Evolutionary conservation across 1,140 invertebrate genomes (phyloP).

Genomic region (Brachionus plicatilis): DNA sequence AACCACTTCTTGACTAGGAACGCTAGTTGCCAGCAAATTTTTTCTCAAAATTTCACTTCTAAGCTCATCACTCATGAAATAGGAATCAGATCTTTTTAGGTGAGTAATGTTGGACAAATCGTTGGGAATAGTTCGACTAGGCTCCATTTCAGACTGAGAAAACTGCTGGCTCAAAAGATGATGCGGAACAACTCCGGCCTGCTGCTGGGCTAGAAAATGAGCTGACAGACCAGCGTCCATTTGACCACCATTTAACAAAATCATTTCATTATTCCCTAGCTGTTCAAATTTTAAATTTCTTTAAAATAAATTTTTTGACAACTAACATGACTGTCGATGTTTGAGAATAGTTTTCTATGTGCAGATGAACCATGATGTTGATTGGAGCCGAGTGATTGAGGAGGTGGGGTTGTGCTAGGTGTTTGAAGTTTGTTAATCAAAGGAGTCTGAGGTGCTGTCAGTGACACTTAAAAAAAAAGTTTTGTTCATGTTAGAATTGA

Average conservation of each 20-base stretch:
- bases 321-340: not conserved
- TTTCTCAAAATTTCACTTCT: constrained; percentile 34
- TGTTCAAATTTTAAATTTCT: not conserved
- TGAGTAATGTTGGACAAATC: constrained; percentile 32
- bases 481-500: not conserved
- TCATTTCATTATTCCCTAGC: constrained; percentile 6
- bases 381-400: not conserved
- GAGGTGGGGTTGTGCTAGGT: constrained; percentile 23
- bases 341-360: constrained; percentile 2
- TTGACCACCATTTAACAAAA: not conserved
- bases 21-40: not conserved
- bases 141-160: constrained; percentile 4
- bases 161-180: not conserved
- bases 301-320: not conserved
- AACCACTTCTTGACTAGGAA: not conserved
- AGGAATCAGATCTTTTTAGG: constrained; percentile 35
- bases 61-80: constrained; percentile 40
- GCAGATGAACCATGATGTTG: constrained; percentile 18
- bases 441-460: not conserved
- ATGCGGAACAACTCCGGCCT: not conserved
- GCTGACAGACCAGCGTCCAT: not conserved
- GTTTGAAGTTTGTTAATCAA: not conserved
- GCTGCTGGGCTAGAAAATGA: not conserved
- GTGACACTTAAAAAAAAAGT: not conserved
- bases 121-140: not conserved